Conservation (phyloP, 2,888 invertebrate species). For the Lymantria dispar region DNA sequence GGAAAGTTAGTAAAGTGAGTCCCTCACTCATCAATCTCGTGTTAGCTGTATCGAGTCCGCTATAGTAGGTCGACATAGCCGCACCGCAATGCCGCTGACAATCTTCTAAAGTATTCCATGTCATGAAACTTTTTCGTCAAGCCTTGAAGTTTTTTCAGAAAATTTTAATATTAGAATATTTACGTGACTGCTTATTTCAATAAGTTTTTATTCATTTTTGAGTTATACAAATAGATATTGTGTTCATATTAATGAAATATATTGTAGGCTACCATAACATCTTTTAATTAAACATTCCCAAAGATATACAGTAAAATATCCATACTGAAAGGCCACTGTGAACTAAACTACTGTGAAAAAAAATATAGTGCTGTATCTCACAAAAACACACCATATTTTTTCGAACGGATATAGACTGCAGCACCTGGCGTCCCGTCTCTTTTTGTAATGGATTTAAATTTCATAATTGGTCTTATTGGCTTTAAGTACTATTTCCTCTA, state of each 20-base stretch:
- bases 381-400: conserved; percentile 49
- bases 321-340: too few relatives aligned
- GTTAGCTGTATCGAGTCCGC: conserved; percentile 44
- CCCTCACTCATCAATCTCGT: conserved; percentile 59
- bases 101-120: conserved; percentile 18
- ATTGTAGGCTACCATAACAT: too few relatives aligned
- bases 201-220: too few relatives aligned
- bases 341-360: conserved; percentile 2
- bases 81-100: conserved; percentile 22
- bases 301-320: too few relatives aligned
- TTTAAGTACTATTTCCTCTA: background rate
- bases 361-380: conserved; percentile 24
- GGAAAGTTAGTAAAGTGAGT: conserved; percentile 47
- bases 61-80: conserved; percentile 15
- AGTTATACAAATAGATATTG: too few relatives aligned
- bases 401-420: conserved; percentile 66
- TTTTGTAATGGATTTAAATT: conserved; percentile 38
- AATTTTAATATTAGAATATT: conserved; percentile 3
- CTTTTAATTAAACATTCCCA: too few relatives aligned
- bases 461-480: background rate
- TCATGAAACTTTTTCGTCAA: conserved; percentile 30
- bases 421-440: conserved; percentile 63
- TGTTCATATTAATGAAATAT: too few relatives aligned
- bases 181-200: conserved; percentile 3
- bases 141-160: conserved; percentile 19